Evolutionary conservation across 1,140 invertebrate genomes (phyloP).

Genomic region (Lutraria rhynchaena): DNA sequence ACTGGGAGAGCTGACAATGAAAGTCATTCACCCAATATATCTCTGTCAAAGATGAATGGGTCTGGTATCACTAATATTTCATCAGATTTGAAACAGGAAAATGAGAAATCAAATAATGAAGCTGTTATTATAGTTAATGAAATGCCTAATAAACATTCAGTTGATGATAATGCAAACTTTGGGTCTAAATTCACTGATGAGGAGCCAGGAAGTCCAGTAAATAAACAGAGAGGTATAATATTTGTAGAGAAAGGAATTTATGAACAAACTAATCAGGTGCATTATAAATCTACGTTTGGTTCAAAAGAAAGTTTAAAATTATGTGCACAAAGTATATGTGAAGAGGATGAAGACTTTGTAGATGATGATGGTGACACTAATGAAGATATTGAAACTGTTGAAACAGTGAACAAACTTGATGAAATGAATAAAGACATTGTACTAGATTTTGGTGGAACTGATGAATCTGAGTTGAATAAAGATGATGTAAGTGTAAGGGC

Average conservation of each 20-base stretch:
- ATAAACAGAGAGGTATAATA: not conserved
- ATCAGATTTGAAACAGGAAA: too few relatives aligned
- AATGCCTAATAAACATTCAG: too few relatives aligned
- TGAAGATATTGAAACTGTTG: slow-evolving; percentile 9
- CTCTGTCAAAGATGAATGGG: not conserved
- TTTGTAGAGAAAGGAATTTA: slow-evolving; percentile 33
- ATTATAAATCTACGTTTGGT: slow-evolving; percentile 2
- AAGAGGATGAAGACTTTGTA: slow-evolving; percentile 1
- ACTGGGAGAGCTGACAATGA: slow-evolving; percentile 2
- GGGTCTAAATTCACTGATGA: too few relatives aligned
- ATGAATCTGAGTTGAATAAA: too few relatives aligned
- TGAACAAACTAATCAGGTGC: slow-evolving; percentile 20
- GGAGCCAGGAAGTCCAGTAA: not conserved
- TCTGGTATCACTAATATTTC: not conserved
- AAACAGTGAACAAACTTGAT: not conserved
- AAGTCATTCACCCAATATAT: not conserved
- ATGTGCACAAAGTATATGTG: slow-evolving; percentile 12
- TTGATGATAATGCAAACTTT: too few relatives aligned
- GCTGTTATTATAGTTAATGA: too few relatives aligned
- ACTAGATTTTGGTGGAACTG: too few relatives aligned
- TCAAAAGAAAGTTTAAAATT: slow-evolving; percentile 7
- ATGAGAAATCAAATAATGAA: too few relatives aligned
- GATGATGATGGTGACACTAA: not conserved
- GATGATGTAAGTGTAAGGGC: too few relatives aligned
- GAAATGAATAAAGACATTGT: too few relatives aligned